These are phyloP conservation scores for Borostomias antarcticus DNA, from an alignment of 2,797 vertebrate genomes.

Conservation along the genomic window DNA sequence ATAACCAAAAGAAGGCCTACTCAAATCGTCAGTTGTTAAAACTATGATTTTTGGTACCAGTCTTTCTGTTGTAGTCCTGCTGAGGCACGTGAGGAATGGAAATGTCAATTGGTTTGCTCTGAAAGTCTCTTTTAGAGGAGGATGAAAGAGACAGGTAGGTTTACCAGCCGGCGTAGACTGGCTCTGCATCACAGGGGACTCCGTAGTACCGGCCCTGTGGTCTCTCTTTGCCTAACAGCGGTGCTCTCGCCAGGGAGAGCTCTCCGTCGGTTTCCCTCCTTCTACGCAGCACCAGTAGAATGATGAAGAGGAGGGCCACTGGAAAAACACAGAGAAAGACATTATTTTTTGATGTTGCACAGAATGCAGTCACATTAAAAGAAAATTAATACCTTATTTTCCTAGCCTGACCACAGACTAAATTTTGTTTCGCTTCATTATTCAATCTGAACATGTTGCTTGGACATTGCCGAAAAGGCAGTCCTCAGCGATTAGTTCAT, in stretches of 20 bases:
- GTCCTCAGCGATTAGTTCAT: no score
- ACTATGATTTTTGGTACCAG: slow-evolving; percentile 24
- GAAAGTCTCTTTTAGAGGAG: neutral
- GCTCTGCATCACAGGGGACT: slow-evolving; percentile 79
- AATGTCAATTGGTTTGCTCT: slow-evolving; percentile 5
- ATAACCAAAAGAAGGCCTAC: slow-evolving; percentile 21
- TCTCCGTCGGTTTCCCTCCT: slow-evolving; percentile 63
- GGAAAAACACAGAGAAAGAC: no score
- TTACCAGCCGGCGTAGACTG: slow-evolving; percentile 91
- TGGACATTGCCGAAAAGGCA: no score
- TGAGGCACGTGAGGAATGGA: slow-evolving; percentile 19
- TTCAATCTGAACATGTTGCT: no score
- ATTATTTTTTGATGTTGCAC: no score
- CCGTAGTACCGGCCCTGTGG: slow-evolving; percentile 72
- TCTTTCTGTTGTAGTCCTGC: slow-evolving; percentile 28
- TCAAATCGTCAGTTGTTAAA: slow-evolving; percentile 8
- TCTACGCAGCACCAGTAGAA: slow-evolving; percentile 75
- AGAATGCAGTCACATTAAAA: no score
- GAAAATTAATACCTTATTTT: no score
- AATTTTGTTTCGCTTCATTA: no score
- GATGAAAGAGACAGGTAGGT: neutral
- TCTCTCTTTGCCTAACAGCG: slow-evolving; percentile 71
- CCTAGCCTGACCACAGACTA: no score
- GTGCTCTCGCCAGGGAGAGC: slow-evolving; percentile 67
- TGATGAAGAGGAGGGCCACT: slow-evolving; percentile 76